A percentile compares a stretch with the other conserved stretches of the same genome.
Conservation (phyloP, 2,888 invertebrate genomes). For the Rhamnusium bicolor region DNA sequence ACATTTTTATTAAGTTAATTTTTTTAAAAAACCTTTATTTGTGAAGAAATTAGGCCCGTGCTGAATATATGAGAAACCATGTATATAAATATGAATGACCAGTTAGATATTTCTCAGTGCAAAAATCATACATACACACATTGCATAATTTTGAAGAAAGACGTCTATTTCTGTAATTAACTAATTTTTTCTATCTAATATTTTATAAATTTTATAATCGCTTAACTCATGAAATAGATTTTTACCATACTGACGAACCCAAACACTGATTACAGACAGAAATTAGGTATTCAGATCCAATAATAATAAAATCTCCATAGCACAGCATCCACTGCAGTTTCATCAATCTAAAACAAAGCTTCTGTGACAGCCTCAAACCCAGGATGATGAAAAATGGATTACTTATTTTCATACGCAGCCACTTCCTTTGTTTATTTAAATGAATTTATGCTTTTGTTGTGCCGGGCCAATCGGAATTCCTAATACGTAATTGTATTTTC, state of each 20-base stretch:
- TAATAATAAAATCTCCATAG: constrained; percentile 31
- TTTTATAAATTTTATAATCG: too few species aligned
- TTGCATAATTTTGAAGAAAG: too few species aligned
- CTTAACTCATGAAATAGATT: not conserved
- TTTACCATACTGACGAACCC: not conserved
- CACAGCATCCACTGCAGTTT: constrained; percentile 44
- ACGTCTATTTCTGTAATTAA: too few species aligned
- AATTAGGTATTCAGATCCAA: constrained; percentile 31
- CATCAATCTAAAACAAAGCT: constrained; percentile 52
- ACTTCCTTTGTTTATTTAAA: constrained; percentile 38
- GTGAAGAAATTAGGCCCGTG: too few species aligned
- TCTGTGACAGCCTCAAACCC: constrained; percentile 42
- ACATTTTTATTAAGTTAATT: too few species aligned
- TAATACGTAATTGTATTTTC: constrained; percentile 8
- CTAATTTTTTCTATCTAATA: too few species aligned
- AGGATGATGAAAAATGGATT: constrained; percentile 52
- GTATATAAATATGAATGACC: too few species aligned
- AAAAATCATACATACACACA: too few species aligned
- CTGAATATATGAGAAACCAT: too few species aligned
- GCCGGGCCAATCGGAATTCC: constrained; percentile 21
- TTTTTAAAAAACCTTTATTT: too few species aligned
- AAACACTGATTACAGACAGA: constrained; percentile 3
- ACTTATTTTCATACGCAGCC: constrained; percentile 43
- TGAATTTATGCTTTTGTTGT: constrained; percentile 37
- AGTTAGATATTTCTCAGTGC: too few species aligned